Conservation (phyloP, 2,797 vertebrate species). For the Myotis daubentonii region DNA sequence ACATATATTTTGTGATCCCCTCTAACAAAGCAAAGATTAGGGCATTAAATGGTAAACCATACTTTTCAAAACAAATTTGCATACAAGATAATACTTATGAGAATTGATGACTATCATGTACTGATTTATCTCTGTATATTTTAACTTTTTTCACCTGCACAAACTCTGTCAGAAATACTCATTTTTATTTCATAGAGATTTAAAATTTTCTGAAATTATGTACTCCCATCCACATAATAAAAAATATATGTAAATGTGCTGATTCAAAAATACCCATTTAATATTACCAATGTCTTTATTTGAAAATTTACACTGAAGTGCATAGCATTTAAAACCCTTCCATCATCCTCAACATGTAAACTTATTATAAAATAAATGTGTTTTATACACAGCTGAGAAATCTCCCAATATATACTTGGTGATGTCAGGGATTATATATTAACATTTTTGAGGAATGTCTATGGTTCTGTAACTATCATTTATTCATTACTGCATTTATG, state of each 20-base stretch:
- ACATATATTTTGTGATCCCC: neutral
- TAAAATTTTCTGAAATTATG: neutral
- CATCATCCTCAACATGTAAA: neutral
- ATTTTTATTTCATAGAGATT: neutral
- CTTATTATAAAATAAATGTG: neutral
- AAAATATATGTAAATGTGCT: neutral
- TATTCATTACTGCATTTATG: neutral
- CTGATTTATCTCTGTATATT: neutral
- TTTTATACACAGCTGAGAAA: neutral
- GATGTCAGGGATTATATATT: neutral
- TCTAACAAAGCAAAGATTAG: constrained; percentile 42
- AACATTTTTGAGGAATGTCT: neutral
- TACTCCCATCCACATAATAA: neutral
- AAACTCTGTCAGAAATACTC: neutral
- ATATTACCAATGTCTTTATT: constrained; percentile 9
- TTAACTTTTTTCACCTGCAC: neutral
- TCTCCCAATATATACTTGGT: neutral
- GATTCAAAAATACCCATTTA: neutral
- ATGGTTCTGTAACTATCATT: neutral
- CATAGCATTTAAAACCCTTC: neutral
- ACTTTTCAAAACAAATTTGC: constrained; percentile 32
- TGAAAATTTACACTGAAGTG: neutral
- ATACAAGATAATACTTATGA: neutral
- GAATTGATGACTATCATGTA: neutral
- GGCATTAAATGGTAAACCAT: neutral